Base-by-base conservation (phyloP, 2,113 vertebrate species). In the Forbesichthys agassizii region DNA sequence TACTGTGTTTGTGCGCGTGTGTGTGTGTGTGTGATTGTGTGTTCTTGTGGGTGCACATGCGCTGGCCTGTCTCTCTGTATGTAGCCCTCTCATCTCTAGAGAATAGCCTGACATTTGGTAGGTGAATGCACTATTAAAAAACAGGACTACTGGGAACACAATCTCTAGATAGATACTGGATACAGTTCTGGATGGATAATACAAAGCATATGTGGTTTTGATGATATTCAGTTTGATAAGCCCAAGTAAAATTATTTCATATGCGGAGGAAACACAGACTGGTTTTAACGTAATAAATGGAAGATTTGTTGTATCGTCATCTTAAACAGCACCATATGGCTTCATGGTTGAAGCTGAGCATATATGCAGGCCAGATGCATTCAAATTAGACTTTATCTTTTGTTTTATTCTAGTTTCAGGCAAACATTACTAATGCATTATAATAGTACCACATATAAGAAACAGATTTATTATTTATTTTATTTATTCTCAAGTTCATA, bases 161-260 rank as follows among this genome's bases (percentile, higher is more conserved):
- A 58, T 68, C 84, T 85, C 84, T 85, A 88, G 86, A 88, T 85
- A 82, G 84, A 70, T 59, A 77, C 62, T 83, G 79, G 80, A 89
- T 85, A 70, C 66, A 61, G 56, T 11, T 70, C 54, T 64, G 33
- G 66, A 49, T 18, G 9, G 3, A 57, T 53, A 79, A 85, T 71
- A 56, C 70, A 75, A 83, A 88, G 78, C 87, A 84, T 46, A 84
- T 80, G 84, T 79, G 68, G 65, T 67, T 78, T 54, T 62, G 33
- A 70, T 80, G 82, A 87, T 83, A 81, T 82, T 86, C 62, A 57
- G 69, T 83, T 75, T 78, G 86, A 88, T 87, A 85, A 82, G 68
- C 79, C 78, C 76, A 80, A 73, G 70, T 61, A 80, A 80, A 88
- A 79, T 83, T 63, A 83, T 85, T 78, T 81, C 74, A 81, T 70